Percentiles rank a stretch among this genome's conserved stretches.
These are phyloP conservation scores for Drosophila tanythrix DNA, from an alignment of 2,888 invertebrate species.

Conservation along the genomic window DNA sequence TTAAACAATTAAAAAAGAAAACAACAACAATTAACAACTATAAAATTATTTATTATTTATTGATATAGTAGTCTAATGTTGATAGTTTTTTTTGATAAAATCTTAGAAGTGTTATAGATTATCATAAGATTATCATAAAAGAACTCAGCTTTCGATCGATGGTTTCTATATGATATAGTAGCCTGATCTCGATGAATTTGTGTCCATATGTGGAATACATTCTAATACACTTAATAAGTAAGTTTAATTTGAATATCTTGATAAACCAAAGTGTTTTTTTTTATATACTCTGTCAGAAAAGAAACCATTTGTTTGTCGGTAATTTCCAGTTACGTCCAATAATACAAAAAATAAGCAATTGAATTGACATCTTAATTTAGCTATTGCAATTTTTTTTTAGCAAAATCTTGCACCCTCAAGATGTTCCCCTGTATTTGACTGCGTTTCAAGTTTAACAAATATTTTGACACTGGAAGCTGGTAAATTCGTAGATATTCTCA, in stretches of 20 bases:
- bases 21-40: neutral
- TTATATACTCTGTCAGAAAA: neutral
- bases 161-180: neutral
- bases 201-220: neutral
- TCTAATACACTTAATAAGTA: fast-evolving
- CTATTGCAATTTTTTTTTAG: neutral
- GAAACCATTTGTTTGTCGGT: too few species aligned
- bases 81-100: too few species aligned
- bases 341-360: neutral
- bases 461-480: slow-evolving; percentile 25
- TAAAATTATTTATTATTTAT: too few species aligned
- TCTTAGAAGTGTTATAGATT: too few species aligned
- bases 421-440: neutral
- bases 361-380: neutral
- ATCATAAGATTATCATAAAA: neutral
- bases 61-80: too few species aligned
- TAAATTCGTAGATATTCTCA: slow-evolving; percentile 23
- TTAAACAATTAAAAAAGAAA: neutral
- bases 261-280: neutral
- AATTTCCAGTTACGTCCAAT: neutral
- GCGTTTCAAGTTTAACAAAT: slow-evolving; percentile 26
- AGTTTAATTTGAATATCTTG: neutral
- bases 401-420: neutral
- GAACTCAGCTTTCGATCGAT: fast-evolving
- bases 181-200: neutral